Evolutionary conservation across 2,113 vertebrate species (phyloP).

Genomic region (Herpetotheres cachinnans): DNA sequence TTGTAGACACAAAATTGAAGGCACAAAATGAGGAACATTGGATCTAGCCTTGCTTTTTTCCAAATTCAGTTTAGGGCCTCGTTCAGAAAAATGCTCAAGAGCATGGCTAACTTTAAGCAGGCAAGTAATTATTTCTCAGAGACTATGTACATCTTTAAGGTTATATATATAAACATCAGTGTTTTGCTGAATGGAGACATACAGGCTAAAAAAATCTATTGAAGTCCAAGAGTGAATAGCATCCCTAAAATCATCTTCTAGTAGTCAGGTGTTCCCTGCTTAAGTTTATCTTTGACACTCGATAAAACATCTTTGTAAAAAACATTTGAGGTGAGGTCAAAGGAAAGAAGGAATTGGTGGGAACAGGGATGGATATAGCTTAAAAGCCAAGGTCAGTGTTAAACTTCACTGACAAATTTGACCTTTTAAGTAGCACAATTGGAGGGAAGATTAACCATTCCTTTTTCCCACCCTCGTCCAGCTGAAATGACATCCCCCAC

Average conservation of each 20-base stretch:
- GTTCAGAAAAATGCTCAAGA: not conserved
- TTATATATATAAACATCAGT: not conserved
- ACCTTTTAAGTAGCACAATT: constrained; percentile 14
- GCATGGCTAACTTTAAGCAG: not conserved
- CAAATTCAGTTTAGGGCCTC: not conserved
- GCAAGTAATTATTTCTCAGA: not conserved
- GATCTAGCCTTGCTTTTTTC: not conserved
- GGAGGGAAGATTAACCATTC: not conserved
- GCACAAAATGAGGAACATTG: not conserved
- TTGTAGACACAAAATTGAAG: not conserved
- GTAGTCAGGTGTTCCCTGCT: not conserved
- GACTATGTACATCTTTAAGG: not conserved
- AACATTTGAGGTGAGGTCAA: not conserved
- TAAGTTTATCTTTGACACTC: not conserved
- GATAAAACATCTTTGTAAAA: not conserved
- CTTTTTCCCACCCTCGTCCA: not conserved
- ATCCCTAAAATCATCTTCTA: not conserved
- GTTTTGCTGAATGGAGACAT: not conserved
- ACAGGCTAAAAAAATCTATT: not conserved
- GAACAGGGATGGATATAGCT: not conserved
- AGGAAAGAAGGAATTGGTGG: constrained; percentile 1
- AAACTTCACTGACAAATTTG: constrained; percentile 32
- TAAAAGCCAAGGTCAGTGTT: not conserved
- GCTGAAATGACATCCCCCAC: not conserved
- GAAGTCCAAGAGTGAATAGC: not conserved